Conservation (phyloP, 2,113 vertebrate genomes). For the Megaceryle torquata region DNA sequence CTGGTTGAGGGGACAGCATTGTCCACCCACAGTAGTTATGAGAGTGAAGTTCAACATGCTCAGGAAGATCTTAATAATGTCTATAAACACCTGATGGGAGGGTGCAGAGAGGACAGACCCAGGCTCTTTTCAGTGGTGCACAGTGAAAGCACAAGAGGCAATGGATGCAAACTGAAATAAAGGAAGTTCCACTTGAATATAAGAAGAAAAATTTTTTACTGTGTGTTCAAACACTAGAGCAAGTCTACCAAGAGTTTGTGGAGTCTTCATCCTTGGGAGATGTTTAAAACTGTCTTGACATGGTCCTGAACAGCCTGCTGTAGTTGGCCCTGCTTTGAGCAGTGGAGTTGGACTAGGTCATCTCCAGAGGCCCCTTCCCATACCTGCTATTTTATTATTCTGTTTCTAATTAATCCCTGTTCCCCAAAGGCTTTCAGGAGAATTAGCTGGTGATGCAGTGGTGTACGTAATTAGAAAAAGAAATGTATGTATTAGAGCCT, state of each 20-base stretch:
- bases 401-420: neutral
- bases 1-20: neutral
- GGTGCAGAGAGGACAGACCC: too few species aligned
- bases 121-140: neutral
- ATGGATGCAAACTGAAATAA: neutral
- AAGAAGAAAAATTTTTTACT: neutral
- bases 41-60: neutral
- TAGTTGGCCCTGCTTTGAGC: too few species aligned
- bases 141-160: neutral
- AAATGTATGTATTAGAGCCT: neutral
- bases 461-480: neutral
- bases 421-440: neutral
- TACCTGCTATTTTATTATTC: neutral
- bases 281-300: too few species aligned
- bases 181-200: neutral
- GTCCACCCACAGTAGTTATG: neutral
- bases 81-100: neutral
- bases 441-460: neutral
- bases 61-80: neutral
- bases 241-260: neutral
- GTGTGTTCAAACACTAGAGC: neutral
- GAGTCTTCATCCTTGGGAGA: neutral
- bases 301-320: too few species aligned
- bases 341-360: neutral
- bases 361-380: neutral